Base-by-base conservation (phyloP, 2,888 invertebrate species). In the Quadriops clusia region DNA sequence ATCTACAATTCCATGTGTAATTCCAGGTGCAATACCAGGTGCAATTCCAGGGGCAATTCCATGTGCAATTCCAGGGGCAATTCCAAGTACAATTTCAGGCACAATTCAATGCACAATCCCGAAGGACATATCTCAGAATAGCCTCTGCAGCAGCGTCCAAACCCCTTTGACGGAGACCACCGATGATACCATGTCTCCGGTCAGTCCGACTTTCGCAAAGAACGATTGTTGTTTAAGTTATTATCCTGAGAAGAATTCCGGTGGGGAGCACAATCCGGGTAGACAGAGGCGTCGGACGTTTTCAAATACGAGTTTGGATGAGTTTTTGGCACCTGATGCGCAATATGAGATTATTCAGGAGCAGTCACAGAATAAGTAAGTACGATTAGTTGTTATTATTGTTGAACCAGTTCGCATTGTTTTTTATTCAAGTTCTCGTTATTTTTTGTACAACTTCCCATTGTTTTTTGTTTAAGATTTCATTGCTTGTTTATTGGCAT, bases 261-360 rank as follows among this genome's bases (percentile, higher is more conserved):
- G n/a, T n/a, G n/a, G n/a, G n/a, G 28, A 41, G 30, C 7, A 45
- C 44, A 23, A 34, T 42, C 7, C 36, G 34, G 23, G 33, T 38
- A 35, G 33, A 23, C 34, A 40, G 30, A 32, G 38, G 5, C 32
- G 38, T 15, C 35, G 43, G 23, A 38, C 39, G 24, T 46, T 49
- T 44, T 44, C 41, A 27, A 40, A 46, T 23, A 35, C 40, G 13
- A 41, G 38, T 27, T 29, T 45, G n/a, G 47, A 53, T 23, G 54
- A 57, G 32, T 69, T 69, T 41, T 49, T 73, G 20, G 70, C 72
- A 1, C 70, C 72, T 0, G 73, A 74, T 41, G 71, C 74, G 1
- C 74, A 75, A 43, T 76, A 76, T 46, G 75, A 76, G 45, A 61
- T 68, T 2, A 67, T 70, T 21, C 67, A 67, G 30, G 67, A 67